Conservation (phyloP, 2,888 invertebrate species). For the Sclerodermus sp. region DNA sequence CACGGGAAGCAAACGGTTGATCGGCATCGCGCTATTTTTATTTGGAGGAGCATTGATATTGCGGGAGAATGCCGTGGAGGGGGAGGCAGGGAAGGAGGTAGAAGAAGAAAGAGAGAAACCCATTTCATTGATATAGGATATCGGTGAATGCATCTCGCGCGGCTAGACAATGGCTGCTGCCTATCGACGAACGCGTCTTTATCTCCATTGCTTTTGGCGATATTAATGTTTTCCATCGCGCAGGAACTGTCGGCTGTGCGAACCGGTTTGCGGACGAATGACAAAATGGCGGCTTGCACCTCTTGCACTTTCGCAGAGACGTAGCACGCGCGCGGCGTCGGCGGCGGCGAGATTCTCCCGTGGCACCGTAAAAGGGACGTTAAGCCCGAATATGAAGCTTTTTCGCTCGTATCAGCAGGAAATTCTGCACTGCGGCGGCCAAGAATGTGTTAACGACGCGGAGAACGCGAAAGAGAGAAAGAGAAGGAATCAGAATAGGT, state of each 20-base stretch:
- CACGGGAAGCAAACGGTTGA: too few relatives aligned
- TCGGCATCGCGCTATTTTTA: too few relatives aligned
- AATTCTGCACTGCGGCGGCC: constrained; percentile 30
- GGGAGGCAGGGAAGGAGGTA: constrained; percentile 14
- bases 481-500: neutral
- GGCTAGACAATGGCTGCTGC: too few relatives aligned
- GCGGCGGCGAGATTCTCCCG: neutral
- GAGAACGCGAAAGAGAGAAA: neutral
- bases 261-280: too few relatives aligned
- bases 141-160: too few relatives aligned
- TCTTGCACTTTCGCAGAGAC: constrained; percentile 22
- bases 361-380: constrained; percentile 23
- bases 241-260: too few relatives aligned
- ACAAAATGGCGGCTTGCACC: constrained; percentile 4
- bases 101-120: constrained; percentile 18
- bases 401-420: constrained; percentile 35
- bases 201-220: too few relatives aligned
- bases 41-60: too few relatives aligned
- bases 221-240: too few relatives aligned
- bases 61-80: constrained; percentile 11
- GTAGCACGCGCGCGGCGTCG: neutral
- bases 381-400: constrained; percentile 38
- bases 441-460: constrained; percentile 32
- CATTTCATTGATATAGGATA: too few relatives aligned
- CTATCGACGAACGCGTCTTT: too few relatives aligned